Evolutionary conservation across 2,797 vertebrate species (phyloP), one percentile per base, ranked within the genome.

Genomic region (Sebastes elongatus): DNA sequence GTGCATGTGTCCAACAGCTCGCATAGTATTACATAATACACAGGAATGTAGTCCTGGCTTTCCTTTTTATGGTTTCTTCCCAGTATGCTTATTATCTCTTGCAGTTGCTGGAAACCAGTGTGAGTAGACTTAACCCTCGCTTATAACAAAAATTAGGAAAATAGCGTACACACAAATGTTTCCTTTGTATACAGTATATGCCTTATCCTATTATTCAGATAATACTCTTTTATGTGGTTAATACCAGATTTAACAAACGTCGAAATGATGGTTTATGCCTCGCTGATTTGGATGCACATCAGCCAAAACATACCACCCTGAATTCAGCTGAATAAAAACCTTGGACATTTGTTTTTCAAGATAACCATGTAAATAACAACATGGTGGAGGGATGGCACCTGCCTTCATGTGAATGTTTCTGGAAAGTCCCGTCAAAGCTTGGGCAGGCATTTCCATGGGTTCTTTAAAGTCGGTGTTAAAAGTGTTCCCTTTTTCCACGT

Each of bases 311-410:
- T 7, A 11, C 1, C 23, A 13, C 49, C 60, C 27, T 60, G 30
- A 22, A n/a, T 62, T 35, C 8, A 38, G 68, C 30, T 7, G 35
- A 22, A 18, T 60, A 16, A 8, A 60, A 27, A 20, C 1, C 18
- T 35, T 10, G 13, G 3, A 13, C 1, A 3, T 62, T 32, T 56
- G 2, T 30, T 61, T 56, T 30, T 69, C 1, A 62, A 20, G 22
- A 11, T 32, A 68, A 38, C 49, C 1, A 20, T 28, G 8, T 9
- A n/a, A 71, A 27, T 53, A 71, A 28, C 52, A 82, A 13, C 53
- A 20, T 25, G 88, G 82, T 89, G 86, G 62, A 57, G 65, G 87
- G 65, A 23, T 35, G 35, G 8, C 10, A 7, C 66, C 16, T 53
- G 46, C 46, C 28, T 67, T 6, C 18, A 28, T 53, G 28, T 22